These are phyloP conservation scores for Cheilosia vernalis DNA, from an alignment of 2,888 invertebrate genomes.

Conservation along the genomic window DNA sequence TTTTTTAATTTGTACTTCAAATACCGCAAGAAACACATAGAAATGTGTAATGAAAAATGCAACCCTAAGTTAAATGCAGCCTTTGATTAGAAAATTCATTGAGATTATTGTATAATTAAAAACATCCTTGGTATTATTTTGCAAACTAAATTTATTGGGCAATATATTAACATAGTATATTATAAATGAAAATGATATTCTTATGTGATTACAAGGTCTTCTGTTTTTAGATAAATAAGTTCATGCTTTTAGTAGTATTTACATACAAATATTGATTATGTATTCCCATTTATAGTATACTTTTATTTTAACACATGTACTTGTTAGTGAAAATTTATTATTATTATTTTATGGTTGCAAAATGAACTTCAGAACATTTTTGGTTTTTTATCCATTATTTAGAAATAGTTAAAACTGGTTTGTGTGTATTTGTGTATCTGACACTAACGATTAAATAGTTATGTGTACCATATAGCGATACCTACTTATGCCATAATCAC, in stretches of 20 bases:
- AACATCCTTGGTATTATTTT: conserved; percentile 80
- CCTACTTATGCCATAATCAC: too few species aligned
- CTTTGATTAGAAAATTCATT: conserved; percentile 32
- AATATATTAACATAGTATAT: conserved; percentile 73
- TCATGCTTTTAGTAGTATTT: background rate
- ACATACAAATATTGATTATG: background rate
- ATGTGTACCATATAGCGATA: too few species aligned
- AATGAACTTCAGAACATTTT: too few species aligned
- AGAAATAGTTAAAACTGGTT: too few species aligned
- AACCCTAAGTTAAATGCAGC: conserved; percentile 59
- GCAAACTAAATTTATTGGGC: conserved; percentile 86
- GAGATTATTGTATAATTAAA: conserved; percentile 76
- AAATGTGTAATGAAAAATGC: conserved; percentile 46
- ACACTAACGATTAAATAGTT: too few species aligned
- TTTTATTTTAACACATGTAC: background rate
- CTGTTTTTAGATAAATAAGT: conserved; percentile 2
- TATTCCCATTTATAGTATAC: background rate
- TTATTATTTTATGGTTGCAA: too few species aligned
- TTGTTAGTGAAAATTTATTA: too few species aligned
- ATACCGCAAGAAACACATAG: conserved; percentile 11
- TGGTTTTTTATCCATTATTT: too few species aligned
- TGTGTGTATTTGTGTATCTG: too few species aligned
- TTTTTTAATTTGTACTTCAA: conserved; percentile 12
- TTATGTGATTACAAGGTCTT: conserved; percentile 12
- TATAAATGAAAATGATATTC: conserved; percentile 31